These are phyloP conservation scores for Bradypodion pumilum DNA, from an alignment of 2,797 vertebrate genomes.

Conservation along the genomic window DNA sequence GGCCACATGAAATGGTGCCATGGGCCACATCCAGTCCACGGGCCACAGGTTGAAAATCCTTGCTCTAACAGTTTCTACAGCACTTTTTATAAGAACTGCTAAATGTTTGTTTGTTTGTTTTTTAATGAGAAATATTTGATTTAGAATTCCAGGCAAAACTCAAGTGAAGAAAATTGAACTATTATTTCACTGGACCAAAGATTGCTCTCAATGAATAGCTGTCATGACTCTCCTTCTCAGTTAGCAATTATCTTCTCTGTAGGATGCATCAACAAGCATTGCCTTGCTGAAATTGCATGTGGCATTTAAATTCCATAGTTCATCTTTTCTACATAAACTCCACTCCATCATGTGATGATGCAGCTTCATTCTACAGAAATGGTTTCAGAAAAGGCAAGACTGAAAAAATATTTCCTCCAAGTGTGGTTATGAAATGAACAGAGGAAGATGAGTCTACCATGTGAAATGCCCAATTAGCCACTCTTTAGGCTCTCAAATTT, in stretches of 20 bases:
- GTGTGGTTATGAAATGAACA: background rate
- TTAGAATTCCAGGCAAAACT: conserved; percentile 50
- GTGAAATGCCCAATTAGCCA: background rate
- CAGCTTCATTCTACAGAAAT: conserved; percentile 57
- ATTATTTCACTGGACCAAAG: conserved; percentile 53
- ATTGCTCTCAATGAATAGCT: conserved; percentile 29
- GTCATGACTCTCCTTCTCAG: conserved; percentile 56
- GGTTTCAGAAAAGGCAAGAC: conserved; percentile 1
- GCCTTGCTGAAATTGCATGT: conserved; percentile 53
- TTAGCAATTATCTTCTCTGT: conserved; percentile 64
- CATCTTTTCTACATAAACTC: conserved; percentile 52
- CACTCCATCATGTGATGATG: conserved; percentile 51
- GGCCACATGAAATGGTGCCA: too few species aligned
- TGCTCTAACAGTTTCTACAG: background rate
- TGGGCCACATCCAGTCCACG: too few species aligned
- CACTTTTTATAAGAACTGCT: background rate
- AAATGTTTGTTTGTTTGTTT: background rate
- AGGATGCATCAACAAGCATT: conserved; percentile 43
- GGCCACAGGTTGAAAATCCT: too few species aligned
- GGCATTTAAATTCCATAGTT: conserved; percentile 50
- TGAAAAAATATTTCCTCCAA: background rate
- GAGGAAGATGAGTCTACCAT: background rate
- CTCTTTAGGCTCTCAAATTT: conserved; percentile 4
- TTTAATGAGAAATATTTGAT: conserved; percentile 16
- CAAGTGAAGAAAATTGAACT: conserved; percentile 58